Conservation (phyloP, 23 tunicate genomes). For the Oikopleura albicans region DNA sequence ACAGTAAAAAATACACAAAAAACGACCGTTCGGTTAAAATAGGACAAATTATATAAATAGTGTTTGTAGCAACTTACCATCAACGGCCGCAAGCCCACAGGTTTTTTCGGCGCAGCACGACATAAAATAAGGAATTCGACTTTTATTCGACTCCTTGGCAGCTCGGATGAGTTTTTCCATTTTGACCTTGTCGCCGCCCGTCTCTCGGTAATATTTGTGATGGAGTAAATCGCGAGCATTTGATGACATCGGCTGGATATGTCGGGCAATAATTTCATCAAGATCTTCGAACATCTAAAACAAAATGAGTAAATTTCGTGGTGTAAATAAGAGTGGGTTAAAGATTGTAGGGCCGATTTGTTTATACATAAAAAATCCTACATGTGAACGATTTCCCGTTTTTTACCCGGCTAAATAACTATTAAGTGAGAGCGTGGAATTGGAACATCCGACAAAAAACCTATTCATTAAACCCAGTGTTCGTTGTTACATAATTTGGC, state of each 20-base stretch:
- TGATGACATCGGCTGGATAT: slow-evolving; percentile 90
- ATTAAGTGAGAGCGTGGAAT: too few relatives aligned
- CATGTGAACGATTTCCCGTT: too few relatives aligned
- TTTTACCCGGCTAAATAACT: too few relatives aligned
- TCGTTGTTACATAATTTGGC: too few relatives aligned
- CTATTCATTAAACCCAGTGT: too few relatives aligned
- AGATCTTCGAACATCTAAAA: slow-evolving; percentile 77
- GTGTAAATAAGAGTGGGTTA: background rate
- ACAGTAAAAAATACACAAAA: too few relatives aligned
- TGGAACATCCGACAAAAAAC: too few relatives aligned
- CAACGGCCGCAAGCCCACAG: slow-evolving; percentile 8
- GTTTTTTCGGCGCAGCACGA: slow-evolving; percentile 49
- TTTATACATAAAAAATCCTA: background rate
- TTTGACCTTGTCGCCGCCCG: slow-evolving; percentile 45
- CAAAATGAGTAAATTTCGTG: too few relatives aligned
- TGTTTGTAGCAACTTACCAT: background rate
- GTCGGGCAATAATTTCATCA: slow-evolving; percentile 88
- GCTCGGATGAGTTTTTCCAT: slow-evolving; percentile 48
- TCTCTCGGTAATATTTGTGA: slow-evolving; percentile 75
- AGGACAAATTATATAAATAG: too few relatives aligned
- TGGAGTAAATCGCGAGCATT: slow-evolving; percentile 64
- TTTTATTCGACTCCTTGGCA: slow-evolving; percentile 55
- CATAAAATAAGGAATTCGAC: slow-evolving; percentile 72
- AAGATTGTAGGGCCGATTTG: background rate
- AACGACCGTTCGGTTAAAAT: too few relatives aligned